Evolutionary conservation across 2,797 vertebrate species (phyloP), one percentile per base, ranked within the genome.

Genomic region (Eutrigla gurnardus): DNA sequence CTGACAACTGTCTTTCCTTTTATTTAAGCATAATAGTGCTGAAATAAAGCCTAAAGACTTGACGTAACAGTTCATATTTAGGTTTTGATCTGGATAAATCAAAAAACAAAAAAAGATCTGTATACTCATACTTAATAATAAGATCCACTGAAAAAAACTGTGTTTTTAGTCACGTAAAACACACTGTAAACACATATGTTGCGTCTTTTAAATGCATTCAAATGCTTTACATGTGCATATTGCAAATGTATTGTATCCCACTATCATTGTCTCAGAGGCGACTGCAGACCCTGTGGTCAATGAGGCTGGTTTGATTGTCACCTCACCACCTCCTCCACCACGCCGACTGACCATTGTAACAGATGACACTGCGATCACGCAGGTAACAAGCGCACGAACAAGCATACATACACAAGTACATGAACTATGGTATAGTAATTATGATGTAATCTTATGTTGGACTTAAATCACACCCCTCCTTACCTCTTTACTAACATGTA

Each of bases 311-410:
- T 79, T 82, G n/a, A 66, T 85, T 42, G 63, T 89, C 10, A 80
- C 80, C 1, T 78, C 85, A 5, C 73, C 89, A 7, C 89, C 90
- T 36, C 85, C 88, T 35, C 77, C 87, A 46, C 83, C 85, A 53
- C 88, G 78, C 55, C 71, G 70, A 46, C 78, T 89, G 52, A 90
- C 84, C 12, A 52, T 86, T 15, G 82, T 89, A n/a, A 82, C 76
- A 50, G 86, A 92, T 15, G 87, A 91, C 14, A 67, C 46, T 32
- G 65, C 75, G 64, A 39, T 82, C 15, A 82, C 65, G 70, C 86
- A 92, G 90, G 90, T 91, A 87, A 75, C 49, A 36, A 5, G 10
- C 57, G 78, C 47, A 74, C 40, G 50, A 57, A 75, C 45, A 70
- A 18, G 14, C 37, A 58, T 1, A 53, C 60, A 70, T 53, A 52